phyloP scores from a whole-genome alignment of 2,113 vertebrate species.

The Calonectris borealis region DNA sequence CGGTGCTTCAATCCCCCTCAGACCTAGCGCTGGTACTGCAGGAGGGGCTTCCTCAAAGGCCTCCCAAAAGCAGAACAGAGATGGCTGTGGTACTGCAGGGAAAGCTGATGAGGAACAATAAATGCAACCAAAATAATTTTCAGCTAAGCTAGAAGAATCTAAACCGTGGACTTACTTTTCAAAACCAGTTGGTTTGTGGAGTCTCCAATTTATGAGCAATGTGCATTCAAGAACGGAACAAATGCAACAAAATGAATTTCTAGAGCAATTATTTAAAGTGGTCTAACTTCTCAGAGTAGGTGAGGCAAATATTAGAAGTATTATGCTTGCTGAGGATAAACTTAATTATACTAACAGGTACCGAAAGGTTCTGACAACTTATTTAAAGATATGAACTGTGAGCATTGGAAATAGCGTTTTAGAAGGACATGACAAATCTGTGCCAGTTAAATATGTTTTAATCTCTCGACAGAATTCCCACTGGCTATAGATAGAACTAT shows the following conservation, averaged over 20 bases:
- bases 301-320: neutral
- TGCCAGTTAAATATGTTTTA: neutral
- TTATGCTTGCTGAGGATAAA: neutral
- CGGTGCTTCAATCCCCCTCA: accelerated
- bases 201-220: neutral
- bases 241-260: neutral
- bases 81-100: neutral
- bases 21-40: neutral
- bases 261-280: neutral
- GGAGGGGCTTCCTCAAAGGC: neutral
- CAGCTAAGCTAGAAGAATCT: neutral
- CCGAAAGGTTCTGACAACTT: neutral
- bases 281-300: neutral
- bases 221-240: accelerated
- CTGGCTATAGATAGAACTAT: neutral
- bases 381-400: neutral
- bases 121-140: accelerated
- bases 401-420: neutral
- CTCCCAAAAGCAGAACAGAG: neutral
- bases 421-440: neutral
- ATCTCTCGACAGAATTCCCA: neutral
- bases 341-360: neutral
- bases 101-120: neutral
- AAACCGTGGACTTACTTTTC: neutral
- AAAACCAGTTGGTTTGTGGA: neutral